Evolutionary conservation across 2,797 vertebrate genomes (phyloP), one percentile per base, ranked within the genome.

Genomic region (Brotula barbata): DNA sequence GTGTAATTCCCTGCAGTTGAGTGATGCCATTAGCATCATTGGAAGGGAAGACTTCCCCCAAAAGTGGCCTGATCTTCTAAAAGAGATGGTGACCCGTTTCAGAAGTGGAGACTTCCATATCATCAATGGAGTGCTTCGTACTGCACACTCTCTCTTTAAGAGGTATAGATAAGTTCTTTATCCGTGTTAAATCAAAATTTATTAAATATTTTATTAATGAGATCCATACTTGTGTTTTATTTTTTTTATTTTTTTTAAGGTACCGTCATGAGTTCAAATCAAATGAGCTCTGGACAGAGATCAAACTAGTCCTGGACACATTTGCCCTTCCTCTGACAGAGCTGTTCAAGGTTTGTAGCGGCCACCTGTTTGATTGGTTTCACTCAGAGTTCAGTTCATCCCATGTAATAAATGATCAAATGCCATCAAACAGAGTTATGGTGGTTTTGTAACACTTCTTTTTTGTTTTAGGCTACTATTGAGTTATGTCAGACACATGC

Each of bases 241-340:
- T 0, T 19, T 40, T 6, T 36, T 19, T 16, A 5, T 14, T 31
- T 45, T 1, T 13, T 52, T 58, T 2, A 22, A 99, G 97, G 86
- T 99, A 99, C 65, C 96, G 97, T 8, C 97, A 99, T 69, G 97
- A 99, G 77, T 99, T 99, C 84, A 99, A 98, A 78, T 99, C 97
- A 64, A 99, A 98, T 40, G 97, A 98, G 73, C 89, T 99, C 64
- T 99, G 97, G 97, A 85, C 93, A 25, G 97, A 99, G 87, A 99
- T 99, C 81, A 99, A 99, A 85, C 92, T 99, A 57, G 97, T 99
- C 15, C 87, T 99, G 64, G 96, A 97, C 86, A 96, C 96, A 6
- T 99, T 99, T 90, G 96, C 97, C 22, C 87, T 92, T 20, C 97
- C 97, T 41, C 88, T 99, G 86, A 99, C 97, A 9, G 95, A 95